A percentile compares a stretch with the other conserved stretches of the same genome.
Conservation (phyloP, 2,797 vertebrate species). For the Hydrolagus colliei region DNA sequence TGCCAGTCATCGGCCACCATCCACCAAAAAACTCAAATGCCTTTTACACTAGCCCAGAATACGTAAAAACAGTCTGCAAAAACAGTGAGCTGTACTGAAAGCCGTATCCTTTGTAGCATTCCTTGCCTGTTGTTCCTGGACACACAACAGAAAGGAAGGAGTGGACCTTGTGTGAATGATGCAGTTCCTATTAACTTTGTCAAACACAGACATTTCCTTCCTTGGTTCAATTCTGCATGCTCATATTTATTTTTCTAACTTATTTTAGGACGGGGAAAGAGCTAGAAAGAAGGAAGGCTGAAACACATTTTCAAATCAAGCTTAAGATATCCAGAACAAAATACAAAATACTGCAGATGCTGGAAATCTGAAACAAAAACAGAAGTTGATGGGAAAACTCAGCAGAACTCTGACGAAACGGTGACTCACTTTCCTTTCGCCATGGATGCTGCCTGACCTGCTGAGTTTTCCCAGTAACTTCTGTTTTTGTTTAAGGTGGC, state of each 20-base stretch:
- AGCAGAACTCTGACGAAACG: too few species aligned
- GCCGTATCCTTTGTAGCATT: neutral
- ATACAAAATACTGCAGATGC: too few species aligned
- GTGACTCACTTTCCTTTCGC: too few species aligned
- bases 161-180: neutral
- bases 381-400: too few species aligned
- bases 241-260: neutral
- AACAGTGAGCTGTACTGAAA: neutral
- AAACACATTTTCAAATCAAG: too few species aligned
- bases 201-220: constrained; percentile 5
- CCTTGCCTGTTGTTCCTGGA: neutral
- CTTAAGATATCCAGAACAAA: neutral
- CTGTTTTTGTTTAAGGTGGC: too few species aligned
- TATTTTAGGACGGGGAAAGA: neutral
- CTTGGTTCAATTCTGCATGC: neutral
- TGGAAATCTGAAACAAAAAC: too few species aligned
- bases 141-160: constrained; percentile 12
- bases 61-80: neutral
- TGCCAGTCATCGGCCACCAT: neutral
- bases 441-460: too few species aligned
- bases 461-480: too few species aligned
- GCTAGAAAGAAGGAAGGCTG: neutral
- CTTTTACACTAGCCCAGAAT: neutral
- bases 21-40: neutral
- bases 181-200: neutral